phyloP scores from a whole-genome alignment of 2,113 vertebrate species.

The Sphyrna mokarran region DNA sequence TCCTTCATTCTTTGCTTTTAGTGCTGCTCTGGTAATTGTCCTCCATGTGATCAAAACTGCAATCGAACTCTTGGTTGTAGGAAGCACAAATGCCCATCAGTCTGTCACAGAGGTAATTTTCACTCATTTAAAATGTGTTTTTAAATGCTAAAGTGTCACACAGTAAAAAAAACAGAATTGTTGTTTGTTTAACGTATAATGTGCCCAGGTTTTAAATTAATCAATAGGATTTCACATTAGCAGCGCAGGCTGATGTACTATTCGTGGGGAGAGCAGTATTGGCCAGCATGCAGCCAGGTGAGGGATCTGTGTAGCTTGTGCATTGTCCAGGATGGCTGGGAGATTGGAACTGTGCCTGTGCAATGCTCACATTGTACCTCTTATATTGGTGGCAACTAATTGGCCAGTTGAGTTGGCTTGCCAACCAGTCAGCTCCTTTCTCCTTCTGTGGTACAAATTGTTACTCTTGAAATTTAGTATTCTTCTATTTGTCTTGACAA shows the following conservation, averaged over 20 bases:
- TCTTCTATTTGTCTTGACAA: too few relatives aligned
- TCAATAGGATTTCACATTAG: not conserved
- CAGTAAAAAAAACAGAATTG: not conserved
- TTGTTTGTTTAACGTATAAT: not conserved
- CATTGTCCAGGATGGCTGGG: not conserved
- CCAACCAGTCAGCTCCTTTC: not conserved
- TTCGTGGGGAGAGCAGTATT: not conserved
- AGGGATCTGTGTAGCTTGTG: too few relatives aligned
- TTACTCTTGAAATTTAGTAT: too few relatives aligned
- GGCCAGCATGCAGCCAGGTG: not conserved
- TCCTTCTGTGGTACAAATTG: not conserved
- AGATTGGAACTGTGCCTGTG: not conserved
- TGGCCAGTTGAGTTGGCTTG: not conserved
- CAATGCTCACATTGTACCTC: not conserved
- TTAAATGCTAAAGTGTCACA: not conserved
- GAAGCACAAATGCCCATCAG: slow-evolving; percentile 92
- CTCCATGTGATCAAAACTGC: slow-evolving; percentile 85
- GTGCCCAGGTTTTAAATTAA: not conserved
- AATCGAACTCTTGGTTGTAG: slow-evolving; percentile 80
- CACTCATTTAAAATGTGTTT: not conserved
- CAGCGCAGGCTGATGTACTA: not conserved
- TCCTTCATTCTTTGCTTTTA: slow-evolving; percentile 46
- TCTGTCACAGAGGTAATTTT: slow-evolving; percentile 84
- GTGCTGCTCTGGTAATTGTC: slow-evolving; percentile 94
- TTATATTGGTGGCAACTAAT: not conserved